These are phyloP conservation scores for Hirtodrosophila trivittata DNA, from an alignment of 2,888 invertebrate species.

Conservation along the genomic window DNA sequence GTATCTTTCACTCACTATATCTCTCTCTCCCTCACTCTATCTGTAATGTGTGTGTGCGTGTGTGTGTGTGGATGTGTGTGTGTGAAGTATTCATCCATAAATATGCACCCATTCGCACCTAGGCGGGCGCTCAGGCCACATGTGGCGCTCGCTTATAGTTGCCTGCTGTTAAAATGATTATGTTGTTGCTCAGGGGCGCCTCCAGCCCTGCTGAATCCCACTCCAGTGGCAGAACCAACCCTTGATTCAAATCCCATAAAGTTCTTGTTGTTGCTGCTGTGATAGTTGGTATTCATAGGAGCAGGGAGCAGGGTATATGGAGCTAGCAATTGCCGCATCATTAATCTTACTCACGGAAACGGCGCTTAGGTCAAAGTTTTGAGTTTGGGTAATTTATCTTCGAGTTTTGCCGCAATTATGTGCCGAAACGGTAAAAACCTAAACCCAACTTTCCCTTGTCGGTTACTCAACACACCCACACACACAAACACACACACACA, in stretches of 20 bases:
- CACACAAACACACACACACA: not conserved
- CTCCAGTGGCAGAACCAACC: slow-evolving; percentile 31
- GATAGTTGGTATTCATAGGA: slow-evolving; percentile 64
- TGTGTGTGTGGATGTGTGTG: slow-evolving; percentile 9
- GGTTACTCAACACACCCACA: not conserved
- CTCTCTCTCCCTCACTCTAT: slow-evolving; percentile 8
- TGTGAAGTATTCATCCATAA: slow-evolving; percentile 58
- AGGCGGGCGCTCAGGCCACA: slow-evolving; percentile 44
- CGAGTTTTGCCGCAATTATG: slow-evolving; percentile 76
- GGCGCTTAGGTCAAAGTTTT: slow-evolving; percentile 80
- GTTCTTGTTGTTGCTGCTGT: slow-evolving; percentile 50
- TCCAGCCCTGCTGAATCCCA: slow-evolving; percentile 12
- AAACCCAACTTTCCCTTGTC: slow-evolving; percentile 14
- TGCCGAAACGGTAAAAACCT: slow-evolving; percentile 58
- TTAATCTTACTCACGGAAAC: slow-evolving; percentile 80
- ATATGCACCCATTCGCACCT: slow-evolving; percentile 78
- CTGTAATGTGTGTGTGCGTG: not conserved
- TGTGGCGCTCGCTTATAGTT: slow-evolving; percentile 52
- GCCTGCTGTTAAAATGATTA: slow-evolving; percentile 70
- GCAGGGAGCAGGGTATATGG: not conserved
- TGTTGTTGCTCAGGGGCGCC: slow-evolving; percentile 55
- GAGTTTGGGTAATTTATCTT: slow-evolving; percentile 79
- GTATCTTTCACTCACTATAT: slow-evolving; percentile 64
- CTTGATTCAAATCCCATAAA: slow-evolving; percentile 72
- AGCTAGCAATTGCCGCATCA: slow-evolving; percentile 70